Percentiles rank a stretch among this genome's conserved stretches.
Evolutionary conservation across 2,888 invertebrate genomes (phyloP).

Genomic region (Apodemia zela): DNA sequence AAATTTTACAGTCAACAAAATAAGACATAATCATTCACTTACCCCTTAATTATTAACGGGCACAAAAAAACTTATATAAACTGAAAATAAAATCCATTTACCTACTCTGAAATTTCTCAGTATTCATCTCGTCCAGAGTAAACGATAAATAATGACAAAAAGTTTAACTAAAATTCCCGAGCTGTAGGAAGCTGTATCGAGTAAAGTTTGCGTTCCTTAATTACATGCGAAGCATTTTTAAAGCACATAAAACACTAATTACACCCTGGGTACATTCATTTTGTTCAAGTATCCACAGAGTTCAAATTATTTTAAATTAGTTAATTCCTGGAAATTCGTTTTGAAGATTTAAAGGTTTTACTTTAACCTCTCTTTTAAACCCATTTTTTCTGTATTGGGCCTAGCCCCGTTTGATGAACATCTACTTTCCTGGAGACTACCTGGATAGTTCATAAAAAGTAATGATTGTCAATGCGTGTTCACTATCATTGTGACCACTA

Average conservation of each 20-base stretch:
- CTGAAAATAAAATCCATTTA: neutral
- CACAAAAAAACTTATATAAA: neutral
- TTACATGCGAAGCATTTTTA: conserved; percentile 13
- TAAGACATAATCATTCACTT: too few species aligned
- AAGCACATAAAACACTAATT: conserved; percentile 16
- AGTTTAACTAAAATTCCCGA: conserved; percentile 14
- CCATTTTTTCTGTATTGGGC: too few species aligned
- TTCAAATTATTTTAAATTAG: conserved; percentile 7
- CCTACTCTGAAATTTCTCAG: neutral
- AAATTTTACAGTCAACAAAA: too few species aligned
- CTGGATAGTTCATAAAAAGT: too few species aligned
- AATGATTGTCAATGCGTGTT: too few species aligned
- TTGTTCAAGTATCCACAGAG: neutral
- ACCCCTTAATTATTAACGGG: too few species aligned
- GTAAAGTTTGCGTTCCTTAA: conserved; percentile 16
- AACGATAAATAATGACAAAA: conserved; percentile 16
- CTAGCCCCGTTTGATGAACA: too few species aligned
- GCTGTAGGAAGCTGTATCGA: conserved; percentile 10
- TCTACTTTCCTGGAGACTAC: too few species aligned
- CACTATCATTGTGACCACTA: too few species aligned
- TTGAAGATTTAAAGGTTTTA: neutral
- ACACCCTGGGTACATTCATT: neutral
- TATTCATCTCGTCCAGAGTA: neutral
- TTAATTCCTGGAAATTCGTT: neutral
- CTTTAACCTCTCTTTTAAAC: neutral